Evolutionary conservation across 1,140 invertebrate genomes (phyloP).

Genomic region (Musca domestica): DNA sequence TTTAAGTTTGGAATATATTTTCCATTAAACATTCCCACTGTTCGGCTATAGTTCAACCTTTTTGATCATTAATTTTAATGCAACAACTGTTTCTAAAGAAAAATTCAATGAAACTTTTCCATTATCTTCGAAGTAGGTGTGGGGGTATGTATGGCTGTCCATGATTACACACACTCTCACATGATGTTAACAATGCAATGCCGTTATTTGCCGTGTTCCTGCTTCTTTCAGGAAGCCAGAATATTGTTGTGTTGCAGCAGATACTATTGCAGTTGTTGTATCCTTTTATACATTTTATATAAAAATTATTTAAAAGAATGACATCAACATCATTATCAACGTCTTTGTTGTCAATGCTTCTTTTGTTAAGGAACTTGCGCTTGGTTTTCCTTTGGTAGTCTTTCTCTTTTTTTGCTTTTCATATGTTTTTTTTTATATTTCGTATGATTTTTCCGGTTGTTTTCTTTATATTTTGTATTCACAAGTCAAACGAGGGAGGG

Average conservation of each 20-base stretch:
- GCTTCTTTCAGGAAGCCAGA: not conserved
- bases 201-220: not conserved
- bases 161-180: not conserved
- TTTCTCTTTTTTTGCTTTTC: not conserved
- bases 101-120: slow-evolving; percentile 20
- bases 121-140: not conserved
- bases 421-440: not conserved
- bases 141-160: not conserved
- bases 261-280: not conserved
- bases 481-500: not conserved
- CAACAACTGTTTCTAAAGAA: too few species aligned
- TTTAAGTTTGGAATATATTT: too few species aligned
- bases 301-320: slow-evolving; percentile 10
- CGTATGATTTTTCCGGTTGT: not conserved
- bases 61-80: too few species aligned
- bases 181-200: not conserved
- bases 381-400: not conserved
- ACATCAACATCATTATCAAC: slow-evolving; percentile 22
- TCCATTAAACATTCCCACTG: too few species aligned
- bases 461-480: not conserved
- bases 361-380: not conserved
- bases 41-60: too few species aligned
- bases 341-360: slow-evolving; percentile 18
- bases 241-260: not conserved
- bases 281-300: not conserved